phyloP scores from a whole-genome alignment of 2,797 vertebrate species.

The Acrocephalus scirpaceus region DNA sequence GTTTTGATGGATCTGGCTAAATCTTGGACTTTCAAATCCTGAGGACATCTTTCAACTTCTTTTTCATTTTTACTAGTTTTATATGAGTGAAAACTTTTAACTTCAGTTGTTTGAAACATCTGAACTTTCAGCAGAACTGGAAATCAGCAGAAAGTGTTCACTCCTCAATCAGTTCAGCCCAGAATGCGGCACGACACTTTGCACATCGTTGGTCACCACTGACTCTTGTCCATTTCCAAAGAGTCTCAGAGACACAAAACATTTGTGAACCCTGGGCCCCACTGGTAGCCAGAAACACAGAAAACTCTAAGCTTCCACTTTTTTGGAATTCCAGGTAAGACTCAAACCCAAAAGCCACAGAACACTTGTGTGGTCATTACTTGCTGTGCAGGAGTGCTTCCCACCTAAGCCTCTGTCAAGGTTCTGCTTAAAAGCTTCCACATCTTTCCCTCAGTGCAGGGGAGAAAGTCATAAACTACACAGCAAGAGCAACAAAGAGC shows the following conservation, averaged over 20 bases:
- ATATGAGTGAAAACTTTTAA: background rate
- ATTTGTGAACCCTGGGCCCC: background rate
- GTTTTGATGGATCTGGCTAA: background rate
- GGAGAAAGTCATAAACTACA: background rate
- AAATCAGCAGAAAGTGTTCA: background rate
- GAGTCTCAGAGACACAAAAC: background rate
- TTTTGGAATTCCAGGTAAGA: background rate
- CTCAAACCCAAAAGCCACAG: background rate
- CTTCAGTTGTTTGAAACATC: background rate
- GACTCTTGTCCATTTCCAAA: background rate
- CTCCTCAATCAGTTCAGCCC: background rate
- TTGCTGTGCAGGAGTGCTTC: background rate
- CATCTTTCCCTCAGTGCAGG: background rate
- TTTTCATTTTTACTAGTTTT: background rate
- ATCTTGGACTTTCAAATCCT: background rate
- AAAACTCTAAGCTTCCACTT: background rate
- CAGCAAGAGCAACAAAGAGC: background rate
- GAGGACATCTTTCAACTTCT: background rate
- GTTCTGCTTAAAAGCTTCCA: background rate
- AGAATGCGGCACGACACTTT: rapidly evolving
- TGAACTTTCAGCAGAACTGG: background rate
- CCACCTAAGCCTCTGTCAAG: background rate
- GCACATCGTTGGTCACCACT: rapidly evolving
- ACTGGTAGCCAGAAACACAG: background rate
- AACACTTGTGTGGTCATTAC: background rate